These are phyloP conservation scores for Luscinia megarhynchos DNA, from an alignment of 2,797 vertebrate species.

Conservation along the genomic window DNA sequence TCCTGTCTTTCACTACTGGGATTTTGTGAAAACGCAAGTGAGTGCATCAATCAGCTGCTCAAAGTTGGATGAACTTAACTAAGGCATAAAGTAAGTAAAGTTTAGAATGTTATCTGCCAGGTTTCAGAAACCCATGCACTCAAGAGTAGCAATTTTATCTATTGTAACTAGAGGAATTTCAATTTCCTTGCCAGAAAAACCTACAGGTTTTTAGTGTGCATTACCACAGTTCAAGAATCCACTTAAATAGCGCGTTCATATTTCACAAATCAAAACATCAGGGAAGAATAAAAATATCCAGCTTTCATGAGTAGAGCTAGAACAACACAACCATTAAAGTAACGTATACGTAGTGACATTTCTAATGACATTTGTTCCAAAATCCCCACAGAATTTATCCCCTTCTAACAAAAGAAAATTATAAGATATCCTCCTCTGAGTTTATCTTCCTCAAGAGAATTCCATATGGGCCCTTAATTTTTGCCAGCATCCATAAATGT, in stretches of 20 bases:
- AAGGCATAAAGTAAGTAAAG: background rate
- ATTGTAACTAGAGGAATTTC: background rate
- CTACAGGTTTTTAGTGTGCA: accelerated
- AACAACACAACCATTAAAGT: background rate
- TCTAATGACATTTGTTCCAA: background rate
- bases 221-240: background rate
- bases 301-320: background rate
- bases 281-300: background rate
- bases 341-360: background rate
- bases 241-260: background rate
- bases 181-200: background rate
- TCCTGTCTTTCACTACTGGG: background rate
- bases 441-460: background rate
- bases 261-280: background rate
- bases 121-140: background rate
- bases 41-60: background rate
- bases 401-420: background rate
- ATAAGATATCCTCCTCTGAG: background rate
- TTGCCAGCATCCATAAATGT: background rate
- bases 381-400: background rate
- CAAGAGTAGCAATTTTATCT: background rate
- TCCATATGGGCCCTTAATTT: background rate
- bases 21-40: background rate
- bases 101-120: background rate
- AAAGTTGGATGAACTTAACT: background rate